Conservation (phyloP, 2,797 vertebrate species). For the Sebastiscus tertius region DNA sequence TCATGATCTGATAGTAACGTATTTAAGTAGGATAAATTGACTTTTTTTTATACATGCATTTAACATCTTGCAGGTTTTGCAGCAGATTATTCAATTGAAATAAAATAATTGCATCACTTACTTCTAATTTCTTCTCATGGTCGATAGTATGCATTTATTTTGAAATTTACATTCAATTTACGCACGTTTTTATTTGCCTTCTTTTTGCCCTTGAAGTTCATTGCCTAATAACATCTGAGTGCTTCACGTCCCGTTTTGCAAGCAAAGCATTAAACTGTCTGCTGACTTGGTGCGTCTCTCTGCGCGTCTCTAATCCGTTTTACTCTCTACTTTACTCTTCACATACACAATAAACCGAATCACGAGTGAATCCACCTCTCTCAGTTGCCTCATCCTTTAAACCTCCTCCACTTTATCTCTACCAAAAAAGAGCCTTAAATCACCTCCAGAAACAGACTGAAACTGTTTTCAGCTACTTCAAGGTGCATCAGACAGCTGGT, state of each 20-base stretch:
- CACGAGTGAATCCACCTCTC: constrained; percentile 36
- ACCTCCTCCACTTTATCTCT: constrained; percentile 8
- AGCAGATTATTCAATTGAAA: not conserved
- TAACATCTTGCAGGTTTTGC: not conserved
- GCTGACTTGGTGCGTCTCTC: constrained; percentile 6
- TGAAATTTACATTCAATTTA: not conserved
- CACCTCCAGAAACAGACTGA: constrained; percentile 19
- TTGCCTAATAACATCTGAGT: not conserved
- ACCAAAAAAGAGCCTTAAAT: constrained; percentile 19
- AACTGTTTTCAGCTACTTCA: constrained; percentile 1
- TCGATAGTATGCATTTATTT: not conserved
- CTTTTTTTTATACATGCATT: not conserved
- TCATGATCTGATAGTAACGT: too few species aligned
- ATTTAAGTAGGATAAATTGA: not conserved
- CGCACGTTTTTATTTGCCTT: not conserved
- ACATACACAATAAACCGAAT: constrained; percentile 27
- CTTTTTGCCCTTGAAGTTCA: not conserved
- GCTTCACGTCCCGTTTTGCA: not conserved
- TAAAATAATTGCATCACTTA: too few species aligned
- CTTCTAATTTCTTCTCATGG: too few species aligned
- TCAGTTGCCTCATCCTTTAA: constrained; percentile 1
- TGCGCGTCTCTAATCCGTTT: constrained; percentile 21
- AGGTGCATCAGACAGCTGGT: constrained; percentile 55
- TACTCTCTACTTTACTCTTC: not conserved
- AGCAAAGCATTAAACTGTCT: not conserved